Base-by-base conservation (phyloP, 2,888 invertebrate genomes). In the Bugulina stolonifera region DNA sequence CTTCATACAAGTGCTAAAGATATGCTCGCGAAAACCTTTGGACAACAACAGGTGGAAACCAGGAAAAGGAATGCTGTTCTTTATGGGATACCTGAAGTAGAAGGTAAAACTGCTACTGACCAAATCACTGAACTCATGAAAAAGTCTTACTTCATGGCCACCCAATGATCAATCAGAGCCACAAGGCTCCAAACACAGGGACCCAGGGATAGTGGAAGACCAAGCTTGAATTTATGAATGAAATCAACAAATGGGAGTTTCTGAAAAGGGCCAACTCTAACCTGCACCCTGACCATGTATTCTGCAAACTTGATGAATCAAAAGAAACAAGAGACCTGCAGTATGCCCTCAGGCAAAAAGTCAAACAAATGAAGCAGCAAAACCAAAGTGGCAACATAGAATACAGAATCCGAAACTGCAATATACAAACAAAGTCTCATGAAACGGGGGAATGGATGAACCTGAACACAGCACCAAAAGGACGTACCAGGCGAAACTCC, bases 391-490 rank as follows among this genome's bases (percentile, higher is more conserved):
- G 52, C 22, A 25, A 25, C 14, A 57, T 25, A 57, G n/a, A 57
- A n/a, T 57, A 57, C 57, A 22, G 57, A n/a, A 57, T 57, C 25
- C 18, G 57, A 57, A 57, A 25, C 57, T 25, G 14, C n/a, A 57
- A 57, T 23, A 57, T 57, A 5, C 57, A 57, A n/a, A 23, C 57
- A 5, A 57, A 57, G 25, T 5, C 10, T n/a, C n/a, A n/a, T 57
- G 57, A 25, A 25, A 23, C 57, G 64, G 64, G 64, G 64, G 64
- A 64, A 64, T 64, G 64, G 64, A 64, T 14, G 64, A 3, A 64
- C 32, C 2, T n/a, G 32, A 64, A 64, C 64, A 27, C 18, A 32
- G 14, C 18, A 27, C 3, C 64, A 55, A 3, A 55, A 23, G n/a
- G 5, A 10, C 3, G 55, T 18, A n/a, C n/a, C n/a, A n/a, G n/a